A percentile compares a stretch with the other conserved stretches of the same genome.
phyloP scores from a whole-genome alignment of 23 tunicate genomes.

The Ascidia mentula region DNA sequence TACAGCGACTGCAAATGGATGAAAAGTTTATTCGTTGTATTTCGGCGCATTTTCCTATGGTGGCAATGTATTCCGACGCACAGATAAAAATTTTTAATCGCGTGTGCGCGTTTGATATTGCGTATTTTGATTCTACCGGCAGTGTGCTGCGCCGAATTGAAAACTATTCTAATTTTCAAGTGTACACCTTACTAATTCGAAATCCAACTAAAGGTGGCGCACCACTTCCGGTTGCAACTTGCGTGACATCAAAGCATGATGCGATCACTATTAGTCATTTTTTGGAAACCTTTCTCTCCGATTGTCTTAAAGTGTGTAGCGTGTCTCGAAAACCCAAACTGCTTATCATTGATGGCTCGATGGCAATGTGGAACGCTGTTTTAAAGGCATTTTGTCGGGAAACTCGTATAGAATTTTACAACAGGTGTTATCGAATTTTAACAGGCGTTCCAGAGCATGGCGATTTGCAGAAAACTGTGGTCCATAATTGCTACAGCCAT shows the following conservation, averaged over 20 bases:
- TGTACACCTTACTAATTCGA: constrained; percentile 30
- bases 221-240: constrained; percentile 32
- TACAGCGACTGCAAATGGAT: neutral
- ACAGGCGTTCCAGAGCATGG: too few species aligned
- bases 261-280: constrained; percentile 34
- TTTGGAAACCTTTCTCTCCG: neutral
- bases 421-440: constrained; percentile 25
- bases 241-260: constrained; percentile 17
- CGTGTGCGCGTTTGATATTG: constrained; percentile 13
- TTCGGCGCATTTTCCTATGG: neutral
- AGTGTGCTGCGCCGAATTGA: neutral
- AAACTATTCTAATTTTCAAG: constrained; percentile 20
- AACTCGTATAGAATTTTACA: constrained; percentile 16
- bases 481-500: constrained; percentile 33
- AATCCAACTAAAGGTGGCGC: constrained; percentile 13
- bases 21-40: constrained; percentile 1
- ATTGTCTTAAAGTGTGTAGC: neutral
- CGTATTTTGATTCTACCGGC: constrained; percentile 40
- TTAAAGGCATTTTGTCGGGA: constrained; percentile 14
- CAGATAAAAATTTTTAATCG: constrained; percentile 13
- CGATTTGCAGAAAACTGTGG: too few species aligned
- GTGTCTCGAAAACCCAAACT: constrained; percentile 21
- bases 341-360: constrained; percentile 43
- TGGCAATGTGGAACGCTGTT: constrained; percentile 46
- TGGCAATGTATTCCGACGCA: constrained; percentile 10